Conservation (phyloP, 37 sponge, comb jelly and placozoan species). For the Theonella swinhoei region DNA sequence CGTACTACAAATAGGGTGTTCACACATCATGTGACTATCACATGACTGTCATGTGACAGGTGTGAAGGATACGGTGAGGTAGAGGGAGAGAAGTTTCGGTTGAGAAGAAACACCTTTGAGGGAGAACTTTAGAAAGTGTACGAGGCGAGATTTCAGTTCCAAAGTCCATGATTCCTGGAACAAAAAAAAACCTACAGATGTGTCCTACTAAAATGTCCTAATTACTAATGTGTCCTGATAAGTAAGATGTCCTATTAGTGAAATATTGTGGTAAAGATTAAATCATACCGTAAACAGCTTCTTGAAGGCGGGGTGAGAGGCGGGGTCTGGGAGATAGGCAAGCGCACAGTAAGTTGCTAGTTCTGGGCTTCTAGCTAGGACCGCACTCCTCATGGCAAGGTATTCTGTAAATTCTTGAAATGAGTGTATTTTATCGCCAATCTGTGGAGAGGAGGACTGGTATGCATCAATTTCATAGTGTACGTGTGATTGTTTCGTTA, state of each 20-base stretch:
- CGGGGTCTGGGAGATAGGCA: conserved; percentile 74
- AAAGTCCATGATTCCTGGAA: conserved; percentile 57
- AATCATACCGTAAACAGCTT: conserved; percentile 76
- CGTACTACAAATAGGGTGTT: neutral
- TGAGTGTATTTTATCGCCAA: conserved; percentile 17
- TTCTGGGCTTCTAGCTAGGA: conserved; percentile 62
- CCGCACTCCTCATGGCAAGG: conserved; percentile 55
- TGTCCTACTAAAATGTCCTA: too few species aligned
- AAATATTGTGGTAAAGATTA: too few species aligned
- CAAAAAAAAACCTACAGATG: neutral
- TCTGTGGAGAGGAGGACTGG: conserved; percentile 24
- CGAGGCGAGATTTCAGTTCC: conserved; percentile 51
- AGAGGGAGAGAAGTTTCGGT: conserved; percentile 30
- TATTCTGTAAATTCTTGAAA: conserved; percentile 71
- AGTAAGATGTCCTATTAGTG: too few species aligned
- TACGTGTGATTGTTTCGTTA: conserved; percentile 14
- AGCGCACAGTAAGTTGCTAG: conserved; percentile 79
- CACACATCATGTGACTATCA: too few species aligned
- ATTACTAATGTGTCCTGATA: too few species aligned
- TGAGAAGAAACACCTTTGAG: neutral
- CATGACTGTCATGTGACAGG: neutral
- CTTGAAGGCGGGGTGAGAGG: conserved; percentile 72
- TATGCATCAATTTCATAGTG: neutral
- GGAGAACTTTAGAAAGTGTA: conserved; percentile 41
- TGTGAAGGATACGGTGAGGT: conserved; percentile 32